A percentile compares a stretch with the other conserved stretches of the same genome.
These are phyloP conservation scores for Albula goreensis DNA, from an alignment of 2,113 vertebrate genomes.

Conservation along the genomic window DNA sequence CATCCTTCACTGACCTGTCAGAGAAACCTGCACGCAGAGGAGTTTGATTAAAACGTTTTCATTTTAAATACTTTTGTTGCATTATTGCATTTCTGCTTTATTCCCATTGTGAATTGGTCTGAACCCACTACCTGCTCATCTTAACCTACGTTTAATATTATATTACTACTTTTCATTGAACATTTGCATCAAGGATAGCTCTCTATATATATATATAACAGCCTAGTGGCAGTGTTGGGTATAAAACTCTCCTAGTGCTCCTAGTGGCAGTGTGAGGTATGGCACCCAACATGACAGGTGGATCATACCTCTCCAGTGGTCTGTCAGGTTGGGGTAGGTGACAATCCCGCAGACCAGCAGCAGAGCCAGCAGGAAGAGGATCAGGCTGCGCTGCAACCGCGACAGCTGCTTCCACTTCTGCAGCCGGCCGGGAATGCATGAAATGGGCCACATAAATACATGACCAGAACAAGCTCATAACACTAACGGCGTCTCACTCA, in stretches of 20 bases:
- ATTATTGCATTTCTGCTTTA: background rate
- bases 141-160: too few species aligned
- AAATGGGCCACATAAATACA: background rate
- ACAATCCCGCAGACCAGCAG: slow-evolving; percentile 77
- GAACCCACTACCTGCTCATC: too few species aligned
- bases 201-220: too few species aligned
- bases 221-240: background rate
- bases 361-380: slow-evolving; percentile 79
- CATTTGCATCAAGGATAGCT: too few species aligned
- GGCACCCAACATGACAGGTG: background rate
- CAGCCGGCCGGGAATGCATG: slow-evolving; percentile 15
- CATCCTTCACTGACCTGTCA: slow-evolving; percentile 51
- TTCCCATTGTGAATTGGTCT: background rate
- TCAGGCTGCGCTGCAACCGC: slow-evolving; percentile 82
- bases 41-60: too few species aligned
- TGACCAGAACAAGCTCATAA: too few species aligned
- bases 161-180: too few species aligned
- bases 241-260: background rate
- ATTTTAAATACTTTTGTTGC: background rate
- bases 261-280: background rate
- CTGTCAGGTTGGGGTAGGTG: slow-evolving; percentile 70
- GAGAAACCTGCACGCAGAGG: slow-evolving; percentile 57
- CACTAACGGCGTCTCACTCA: too few species aligned
- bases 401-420: slow-evolving; percentile 98
- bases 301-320: slow-evolving; percentile 78